Evolutionary conservation across 92 coral and sea anemone genomes (phyloP).

Genomic region (Palythoa grandiflora): DNA sequence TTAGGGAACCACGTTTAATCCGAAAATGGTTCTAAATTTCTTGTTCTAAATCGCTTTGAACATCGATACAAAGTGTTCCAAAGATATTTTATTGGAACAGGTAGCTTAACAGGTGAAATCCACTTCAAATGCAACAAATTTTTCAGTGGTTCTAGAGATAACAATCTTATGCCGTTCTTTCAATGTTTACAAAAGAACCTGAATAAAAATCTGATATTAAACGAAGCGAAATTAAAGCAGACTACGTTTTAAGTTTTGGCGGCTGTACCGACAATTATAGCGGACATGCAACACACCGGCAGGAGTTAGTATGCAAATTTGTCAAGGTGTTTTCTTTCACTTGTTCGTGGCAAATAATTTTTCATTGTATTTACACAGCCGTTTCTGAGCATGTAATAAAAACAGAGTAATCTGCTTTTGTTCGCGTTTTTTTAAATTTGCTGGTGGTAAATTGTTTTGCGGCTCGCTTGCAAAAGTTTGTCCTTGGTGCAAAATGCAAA

Average conservation of each 20-base stretch:
- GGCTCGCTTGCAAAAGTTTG: background rate
- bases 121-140: slow-evolving; percentile 22
- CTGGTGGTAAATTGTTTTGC: slow-evolving; percentile 46
- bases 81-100: slow-evolving; percentile 3
- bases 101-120: slow-evolving; percentile 44
- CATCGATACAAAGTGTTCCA: background rate
- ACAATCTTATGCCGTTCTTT: background rate
- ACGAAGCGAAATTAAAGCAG: background rate
- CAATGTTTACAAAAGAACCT: background rate
- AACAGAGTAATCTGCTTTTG: slow-evolving; percentile 32
- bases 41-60: background rate
- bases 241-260: background rate
- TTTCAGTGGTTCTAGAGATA: background rate
- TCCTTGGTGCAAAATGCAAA: slow-evolving; percentile 34
- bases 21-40: background rate
- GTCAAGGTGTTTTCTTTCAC: slow-evolving; percentile 21
- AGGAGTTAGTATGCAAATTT: slow-evolving; percentile 32
- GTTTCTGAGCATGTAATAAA: slow-evolving; percentile 39
- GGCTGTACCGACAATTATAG: slow-evolving; percentile 22
- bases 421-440: slow-evolving; percentile 9
- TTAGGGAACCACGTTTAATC: background rate
- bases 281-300: background rate
- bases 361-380: slow-evolving; percentile 47
- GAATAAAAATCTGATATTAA: background rate
- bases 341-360: slow-evolving; percentile 39